Evolutionary conservation across 2,888 invertebrate species (phyloP).

Genomic region (Dicyrtomina minuta): DNA sequence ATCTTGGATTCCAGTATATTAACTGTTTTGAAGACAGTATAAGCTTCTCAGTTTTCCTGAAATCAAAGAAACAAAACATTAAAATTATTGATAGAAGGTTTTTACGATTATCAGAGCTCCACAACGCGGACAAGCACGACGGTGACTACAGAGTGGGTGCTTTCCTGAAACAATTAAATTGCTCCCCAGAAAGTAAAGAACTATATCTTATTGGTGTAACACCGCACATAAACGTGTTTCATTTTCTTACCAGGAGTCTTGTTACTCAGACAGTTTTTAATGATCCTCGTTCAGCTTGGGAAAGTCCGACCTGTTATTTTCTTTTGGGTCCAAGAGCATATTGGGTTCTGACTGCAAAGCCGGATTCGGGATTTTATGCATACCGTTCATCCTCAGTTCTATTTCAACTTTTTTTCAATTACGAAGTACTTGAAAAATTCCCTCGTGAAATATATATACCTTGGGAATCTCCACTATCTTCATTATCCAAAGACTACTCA

Average conservation of each 20-base stretch:
- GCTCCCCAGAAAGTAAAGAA: conserved; percentile 1
- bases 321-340: conserved; percentile 26
- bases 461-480: conserved; percentile 58
- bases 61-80: conserved; percentile 32
- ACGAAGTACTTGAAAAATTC: conserved; percentile 63
- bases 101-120: conserved; percentile 30
- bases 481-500: neutral
- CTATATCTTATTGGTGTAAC: conserved; percentile 42
- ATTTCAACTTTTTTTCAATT: conserved; percentile 70
- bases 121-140: conserved; percentile 40
- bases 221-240: conserved; percentile 24
- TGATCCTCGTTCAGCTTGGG: conserved; percentile 36
- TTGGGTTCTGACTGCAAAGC: conserved; percentile 48
- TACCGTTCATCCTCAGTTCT: conserved; percentile 65
- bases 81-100: conserved; percentile 24
- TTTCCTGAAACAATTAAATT: neutral
- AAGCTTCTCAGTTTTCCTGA: conserved; percentile 60
- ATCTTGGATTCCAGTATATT: conserved; percentile 59
- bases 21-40: conserved; percentile 64
- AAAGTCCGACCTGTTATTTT: conserved; percentile 29
- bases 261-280: conserved; percentile 35
- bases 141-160: conserved; percentile 31
- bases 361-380: conserved; percentile 59
- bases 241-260: conserved; percentile 34
- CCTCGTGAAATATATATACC: conserved; percentile 70